phyloP scores from a whole-genome alignment of 2,797 vertebrate species.

The Chiloscyllium punctatum region DNA sequence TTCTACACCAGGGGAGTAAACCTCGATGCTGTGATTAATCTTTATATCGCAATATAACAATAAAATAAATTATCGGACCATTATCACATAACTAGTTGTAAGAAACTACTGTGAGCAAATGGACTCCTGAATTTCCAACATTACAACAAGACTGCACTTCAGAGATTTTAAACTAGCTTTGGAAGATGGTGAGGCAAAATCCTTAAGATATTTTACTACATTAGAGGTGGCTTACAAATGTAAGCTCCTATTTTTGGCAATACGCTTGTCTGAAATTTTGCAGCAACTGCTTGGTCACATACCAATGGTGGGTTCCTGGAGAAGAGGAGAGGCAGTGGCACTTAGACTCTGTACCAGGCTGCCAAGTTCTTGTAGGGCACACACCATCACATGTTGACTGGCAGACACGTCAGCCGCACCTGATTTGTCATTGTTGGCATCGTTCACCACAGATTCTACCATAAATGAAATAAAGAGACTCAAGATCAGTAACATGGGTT shows the following conservation, averaged over 20 bases:
- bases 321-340: slow-evolving; percentile 89
- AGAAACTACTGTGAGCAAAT: not conserved
- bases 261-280: too few species aligned
- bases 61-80: too few species aligned
- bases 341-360: slow-evolving; percentile 93
- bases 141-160: not conserved
- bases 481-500: not conserved
- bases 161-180: not conserved
- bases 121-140: not conserved
- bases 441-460: slow-evolving; percentile 90
- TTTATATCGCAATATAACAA: not conserved
- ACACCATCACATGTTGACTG: slow-evolving; percentile 98
- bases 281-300: slow-evolving; percentile 10
- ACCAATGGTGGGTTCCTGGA: slow-evolving; percentile 95
- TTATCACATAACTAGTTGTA: not conserved
- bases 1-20: not conserved
- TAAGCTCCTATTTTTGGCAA: not conserved
- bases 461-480: slow-evolving; percentile 36
- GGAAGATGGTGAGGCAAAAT: not conserved
- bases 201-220: not conserved
- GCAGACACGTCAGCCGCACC: slow-evolving; percentile 87
- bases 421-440: slow-evolving; percentile 82
- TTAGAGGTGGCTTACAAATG: not conserved
- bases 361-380: slow-evolving; percentile 90
- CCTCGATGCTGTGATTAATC: not conserved